Conservation (phyloP, 2,888 invertebrate genomes). For the Mesoligia furuncula region DNA sequence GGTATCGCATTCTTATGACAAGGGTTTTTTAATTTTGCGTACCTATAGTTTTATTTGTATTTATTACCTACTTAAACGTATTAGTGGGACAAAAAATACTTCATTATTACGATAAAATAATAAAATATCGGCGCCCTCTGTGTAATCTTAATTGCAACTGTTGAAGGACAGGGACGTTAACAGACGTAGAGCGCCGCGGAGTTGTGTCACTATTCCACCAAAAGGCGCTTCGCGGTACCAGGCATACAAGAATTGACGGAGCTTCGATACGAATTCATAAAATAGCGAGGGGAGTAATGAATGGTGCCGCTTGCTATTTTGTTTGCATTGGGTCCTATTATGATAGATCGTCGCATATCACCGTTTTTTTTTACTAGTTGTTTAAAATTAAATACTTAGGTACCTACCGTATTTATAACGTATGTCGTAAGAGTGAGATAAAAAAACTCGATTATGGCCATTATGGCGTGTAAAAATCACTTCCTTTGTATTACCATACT, state of each 20-base stretch:
- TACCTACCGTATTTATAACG: background rate
- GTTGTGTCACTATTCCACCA: slow-evolving; percentile 64
- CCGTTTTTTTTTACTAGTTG: background rate
- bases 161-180: too few species aligned
- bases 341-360: background rate
- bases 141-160: background rate
- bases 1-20: background rate
- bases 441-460: background rate
- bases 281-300: slow-evolving; percentile 18
- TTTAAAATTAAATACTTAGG: background rate
- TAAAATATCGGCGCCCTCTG: slow-evolving; percentile 1
- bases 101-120: background rate
- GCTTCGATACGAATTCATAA: slow-evolving; percentile 11
- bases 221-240: slow-evolving; percentile 63
- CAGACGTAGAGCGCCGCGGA: slow-evolving; percentile 24
- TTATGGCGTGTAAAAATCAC: background rate
- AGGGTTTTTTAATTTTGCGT: background rate
- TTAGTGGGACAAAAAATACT: background rate
- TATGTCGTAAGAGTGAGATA: background rate
- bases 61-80: background rate
- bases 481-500: too few species aligned
- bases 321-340: slow-evolving; percentile 24
- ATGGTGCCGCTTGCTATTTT: slow-evolving; percentile 10
- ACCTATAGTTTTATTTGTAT: background rate
- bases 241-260: slow-evolving; percentile 49